Conservation (phyloP, 2,113 vertebrate genomes). For the Stictonetta naevosa region DNA sequence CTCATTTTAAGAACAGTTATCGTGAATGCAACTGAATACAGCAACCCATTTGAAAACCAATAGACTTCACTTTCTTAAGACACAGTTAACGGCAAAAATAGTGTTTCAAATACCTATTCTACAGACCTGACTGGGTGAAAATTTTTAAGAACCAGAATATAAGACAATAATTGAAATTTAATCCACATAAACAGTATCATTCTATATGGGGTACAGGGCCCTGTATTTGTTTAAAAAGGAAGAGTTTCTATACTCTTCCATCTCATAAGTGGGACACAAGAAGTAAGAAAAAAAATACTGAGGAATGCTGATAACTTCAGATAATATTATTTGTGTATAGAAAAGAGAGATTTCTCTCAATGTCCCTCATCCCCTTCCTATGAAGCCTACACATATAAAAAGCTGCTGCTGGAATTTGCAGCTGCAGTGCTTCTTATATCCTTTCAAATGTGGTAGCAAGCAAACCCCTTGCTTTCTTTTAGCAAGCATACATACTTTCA, state of each 20-base stretch:
- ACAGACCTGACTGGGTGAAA: background rate
- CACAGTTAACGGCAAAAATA: constrained; percentile 20
- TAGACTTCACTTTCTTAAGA: background rate
- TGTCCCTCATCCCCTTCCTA: background rate
- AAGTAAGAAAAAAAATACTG: background rate
- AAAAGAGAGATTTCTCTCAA: background rate
- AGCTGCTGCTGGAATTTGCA: background rate
- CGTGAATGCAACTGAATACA: constrained; percentile 13
- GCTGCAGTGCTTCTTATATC: background rate
- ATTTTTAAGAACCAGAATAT: background rate
- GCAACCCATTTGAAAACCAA: background rate
- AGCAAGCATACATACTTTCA: background rate
- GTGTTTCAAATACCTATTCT: constrained; percentile 9
- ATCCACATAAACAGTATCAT: background rate
- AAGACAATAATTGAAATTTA: background rate
- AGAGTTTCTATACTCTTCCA: background rate
- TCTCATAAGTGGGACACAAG: background rate
- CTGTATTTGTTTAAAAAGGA: background rate
- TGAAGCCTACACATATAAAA: background rate
- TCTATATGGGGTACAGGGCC: background rate
- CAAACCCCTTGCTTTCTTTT: background rate
- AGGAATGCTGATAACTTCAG: background rate
- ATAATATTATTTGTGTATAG: background rate
- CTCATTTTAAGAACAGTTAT: constrained; percentile 57
- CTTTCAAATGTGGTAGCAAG: background rate